Conservation (phyloP, 1,140 invertebrate species). For the Hycleus cichorii region DNA sequence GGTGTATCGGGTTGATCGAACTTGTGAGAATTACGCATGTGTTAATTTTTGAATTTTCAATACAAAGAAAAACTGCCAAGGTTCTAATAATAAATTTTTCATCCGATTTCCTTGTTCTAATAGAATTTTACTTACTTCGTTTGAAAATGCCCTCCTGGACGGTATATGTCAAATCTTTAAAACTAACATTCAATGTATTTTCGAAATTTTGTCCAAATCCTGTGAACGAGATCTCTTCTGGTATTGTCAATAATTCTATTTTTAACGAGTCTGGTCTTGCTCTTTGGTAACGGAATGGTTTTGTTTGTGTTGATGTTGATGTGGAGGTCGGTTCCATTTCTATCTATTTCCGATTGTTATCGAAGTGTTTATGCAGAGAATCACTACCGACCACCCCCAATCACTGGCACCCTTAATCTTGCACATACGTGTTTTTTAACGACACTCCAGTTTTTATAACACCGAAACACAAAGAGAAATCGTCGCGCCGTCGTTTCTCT, state of each 20-base stretch:
- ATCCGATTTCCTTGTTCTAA: not conserved
- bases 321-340: too few species aligned
- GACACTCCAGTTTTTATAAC: too few species aligned
- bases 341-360: too few species aligned
- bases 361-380: too few species aligned
- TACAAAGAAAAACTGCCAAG: not conserved
- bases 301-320: not conserved
- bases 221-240: slow-evolving; percentile 3
- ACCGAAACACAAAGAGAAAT: too few species aligned
- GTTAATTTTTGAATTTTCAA: not conserved
- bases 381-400: too few species aligned
- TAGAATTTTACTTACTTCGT: slow-evolving; percentile 5
- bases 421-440: too few species aligned
- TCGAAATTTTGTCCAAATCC: not conserved
- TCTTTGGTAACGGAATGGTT: not conserved
- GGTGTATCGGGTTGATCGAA: not conserved
- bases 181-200: slow-evolving; percentile 3
- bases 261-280: slow-evolving; percentile 13
- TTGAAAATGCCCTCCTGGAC: slow-evolving; percentile 7
- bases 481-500: too few species aligned
- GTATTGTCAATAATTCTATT: slow-evolving; percentile 13
- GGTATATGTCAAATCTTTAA: slow-evolving; percentile 10
- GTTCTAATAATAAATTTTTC: not conserved
- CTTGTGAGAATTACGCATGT: not conserved
- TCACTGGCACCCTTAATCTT: too few species aligned